A percentile compares a stretch with the other conserved stretches of the same genome.
Conservation (phyloP, 2,888 invertebrate genomes). For the Ditylenchus weischeri region DNA sequence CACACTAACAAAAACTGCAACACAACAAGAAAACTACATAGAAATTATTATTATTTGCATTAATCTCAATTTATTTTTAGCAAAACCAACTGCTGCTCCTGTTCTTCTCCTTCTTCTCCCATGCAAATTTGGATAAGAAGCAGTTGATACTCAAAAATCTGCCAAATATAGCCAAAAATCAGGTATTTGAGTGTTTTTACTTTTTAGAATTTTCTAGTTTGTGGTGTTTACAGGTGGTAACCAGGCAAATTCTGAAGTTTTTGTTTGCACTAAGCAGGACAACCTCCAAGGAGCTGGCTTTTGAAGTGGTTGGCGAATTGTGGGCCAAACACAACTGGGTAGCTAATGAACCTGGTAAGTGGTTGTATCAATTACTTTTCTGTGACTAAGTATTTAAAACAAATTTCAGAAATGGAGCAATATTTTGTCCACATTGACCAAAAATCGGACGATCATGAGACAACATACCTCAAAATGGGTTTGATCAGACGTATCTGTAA, state of each 20-base stretch:
- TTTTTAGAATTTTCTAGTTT: neutral
- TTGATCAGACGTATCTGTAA: neutral
- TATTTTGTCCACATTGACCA: neutral
- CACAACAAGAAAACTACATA: too few species aligned
- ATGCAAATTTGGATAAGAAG: neutral
- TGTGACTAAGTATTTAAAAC: neutral
- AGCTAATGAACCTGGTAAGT: neutral
- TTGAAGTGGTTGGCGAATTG: neutral
- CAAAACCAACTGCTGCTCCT: constrained; percentile 5
- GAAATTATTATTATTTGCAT: too few species aligned
- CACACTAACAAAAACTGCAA: too few species aligned
- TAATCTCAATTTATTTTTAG: neutral
- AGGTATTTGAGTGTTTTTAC: neutral
- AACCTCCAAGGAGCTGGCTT: neutral
- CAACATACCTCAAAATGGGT: neutral
- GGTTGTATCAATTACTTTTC: neutral
- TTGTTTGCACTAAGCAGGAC: neutral
- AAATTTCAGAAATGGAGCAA: constrained; percentile 7
- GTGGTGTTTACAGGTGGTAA: neutral
- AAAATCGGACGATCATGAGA: neutral
- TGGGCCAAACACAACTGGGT: constrained; percentile 1
- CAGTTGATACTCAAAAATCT: constrained; percentile 2
- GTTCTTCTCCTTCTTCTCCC: constrained; percentile 1
- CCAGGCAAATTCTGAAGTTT: constrained; percentile 6
- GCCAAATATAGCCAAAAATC: constrained; percentile 6